A percentile compares a stretch with the other conserved stretches of the same genome.
These are phyloP conservation scores for Muscicapa adusta DNA, from an alignment of 2,113 vertebrate genomes.

Conservation along the genomic window DNA sequence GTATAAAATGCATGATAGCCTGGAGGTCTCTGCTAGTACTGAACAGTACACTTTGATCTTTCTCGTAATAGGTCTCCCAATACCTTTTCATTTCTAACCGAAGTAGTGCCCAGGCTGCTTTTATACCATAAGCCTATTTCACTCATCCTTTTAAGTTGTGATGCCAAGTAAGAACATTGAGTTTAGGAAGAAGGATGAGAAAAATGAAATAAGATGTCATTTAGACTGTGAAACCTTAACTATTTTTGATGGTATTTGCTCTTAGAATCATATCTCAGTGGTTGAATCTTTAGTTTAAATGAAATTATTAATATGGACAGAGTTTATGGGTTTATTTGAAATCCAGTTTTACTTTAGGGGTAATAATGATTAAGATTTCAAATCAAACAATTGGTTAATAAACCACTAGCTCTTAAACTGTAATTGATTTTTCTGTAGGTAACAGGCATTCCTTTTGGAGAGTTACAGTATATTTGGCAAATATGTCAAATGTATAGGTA, in stretches of 20 bases:
- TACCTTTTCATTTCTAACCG: conserved; percentile 31
- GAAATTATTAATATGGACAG: background rate
- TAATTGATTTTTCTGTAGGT: background rate
- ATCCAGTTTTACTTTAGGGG: background rate
- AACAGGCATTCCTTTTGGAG: background rate
- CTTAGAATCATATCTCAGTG: background rate
- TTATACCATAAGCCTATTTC: conserved; percentile 8
- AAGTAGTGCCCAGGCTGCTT: background rate
- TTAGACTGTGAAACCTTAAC: background rate
- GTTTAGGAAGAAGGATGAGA: background rate
- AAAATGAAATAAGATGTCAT: background rate
- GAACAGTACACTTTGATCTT: conserved; percentile 6
- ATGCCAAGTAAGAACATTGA: background rate
- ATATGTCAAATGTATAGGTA: background rate
- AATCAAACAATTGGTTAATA: background rate
- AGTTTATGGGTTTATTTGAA: conserved; percentile 8
- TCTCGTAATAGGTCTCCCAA: conserved; percentile 15
- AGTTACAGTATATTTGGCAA: background rate
- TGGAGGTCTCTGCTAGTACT: background rate
- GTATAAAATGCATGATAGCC: background rate
- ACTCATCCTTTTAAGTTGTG: background rate
- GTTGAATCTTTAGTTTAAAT: background rate
- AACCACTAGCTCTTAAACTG: background rate
- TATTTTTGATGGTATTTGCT: background rate
- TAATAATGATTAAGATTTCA: background rate